These are phyloP conservation scores for Sternotherus odoratus DNA, from an alignment of 2,797 vertebrate species.

Conservation along the genomic window DNA sequence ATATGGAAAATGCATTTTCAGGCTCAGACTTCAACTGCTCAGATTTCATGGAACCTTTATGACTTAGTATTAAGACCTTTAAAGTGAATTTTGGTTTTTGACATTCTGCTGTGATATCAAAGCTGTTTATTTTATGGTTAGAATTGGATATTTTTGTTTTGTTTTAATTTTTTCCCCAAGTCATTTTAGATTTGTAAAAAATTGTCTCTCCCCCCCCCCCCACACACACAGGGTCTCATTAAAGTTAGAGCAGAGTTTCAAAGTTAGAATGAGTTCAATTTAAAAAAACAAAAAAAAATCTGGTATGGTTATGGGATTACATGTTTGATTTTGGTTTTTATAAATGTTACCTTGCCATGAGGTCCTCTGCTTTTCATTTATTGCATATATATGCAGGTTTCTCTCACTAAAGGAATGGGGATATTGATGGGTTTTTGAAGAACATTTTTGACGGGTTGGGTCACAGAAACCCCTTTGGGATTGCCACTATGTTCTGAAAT, in stretches of 20 bases:
- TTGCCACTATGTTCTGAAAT: no score
- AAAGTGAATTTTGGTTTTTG: not conserved
- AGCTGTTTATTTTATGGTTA: not conserved
- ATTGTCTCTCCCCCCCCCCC: not conserved
- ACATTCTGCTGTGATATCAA: not conserved
- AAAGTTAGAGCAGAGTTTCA: no score
- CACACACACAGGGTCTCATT: not conserved
- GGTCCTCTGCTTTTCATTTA: not conserved
- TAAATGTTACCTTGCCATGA: not conserved
- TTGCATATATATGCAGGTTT: conserved; percentile 1
- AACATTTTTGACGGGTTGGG: not conserved
- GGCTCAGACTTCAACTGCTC: accelerated
- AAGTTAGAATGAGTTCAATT: no score
- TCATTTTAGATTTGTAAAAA: not conserved
- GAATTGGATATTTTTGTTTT: not conserved
- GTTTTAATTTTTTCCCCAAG: not conserved
- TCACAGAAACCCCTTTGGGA: no score
- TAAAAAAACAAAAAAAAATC: no score
- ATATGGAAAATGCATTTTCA: not conserved
- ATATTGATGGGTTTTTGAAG: not conserved
- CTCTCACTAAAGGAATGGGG: not conserved
- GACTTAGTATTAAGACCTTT: not conserved
- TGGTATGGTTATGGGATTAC: not conserved
- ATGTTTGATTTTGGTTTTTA: not conserved
- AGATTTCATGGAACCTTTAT: not conserved